Evolutionary conservation across 2,888 invertebrate species (phyloP), one percentile per base, ranked within the genome.

Genomic region (Oscheius sp.): DNA sequence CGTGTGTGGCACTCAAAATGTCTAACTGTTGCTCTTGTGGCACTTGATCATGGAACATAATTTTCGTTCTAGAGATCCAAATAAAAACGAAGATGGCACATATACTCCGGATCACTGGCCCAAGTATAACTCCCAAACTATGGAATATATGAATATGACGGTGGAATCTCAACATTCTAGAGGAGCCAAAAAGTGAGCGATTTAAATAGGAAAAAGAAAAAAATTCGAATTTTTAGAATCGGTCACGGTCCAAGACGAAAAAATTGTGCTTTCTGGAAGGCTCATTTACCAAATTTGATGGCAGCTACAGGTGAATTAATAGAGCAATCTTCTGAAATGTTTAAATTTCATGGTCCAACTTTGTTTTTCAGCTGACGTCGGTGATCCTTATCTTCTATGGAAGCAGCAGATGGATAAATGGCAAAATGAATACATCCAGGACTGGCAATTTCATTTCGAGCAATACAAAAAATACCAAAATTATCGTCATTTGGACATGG

Each of bases 241-340:
- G 94, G 68, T 92, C 93, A 12, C 89, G 95, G 85, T 91, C 94
- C 81, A 90, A 92, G 88, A 41, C 75, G 86, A 56, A 84, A 86
- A 56, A 91, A 93, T 54, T 96, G 96, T 88, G 93, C 94, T 64
- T 96, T 96, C 88, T 96, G 96, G 96, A 94, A 94, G 86, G 92
- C 93, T 82, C 94, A 95, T 88, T 90, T 96, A 86, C 95, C 95
- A 73, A 91, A 92, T 87, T 91, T 96, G 44, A 77, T 85, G 74
- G 74, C 82, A 1, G 85, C 85, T 20, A 77, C 84, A 12, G 81
- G 82, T 83, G 51, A 64, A 56, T 30, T 4, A 41, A 3, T 3
- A 12, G 41, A 8, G 8, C 14, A 6, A 41, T 41, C 12, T 41
- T 12, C 4, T 14, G 41, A 41, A 41, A 9, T 14, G 36, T 8